Percentiles rank a stretch among this genome's conserved stretches.
phyloP scores from a whole-genome alignment of 2,113 vertebrate genomes.

The Chaenocephalus aceratus region DNA sequence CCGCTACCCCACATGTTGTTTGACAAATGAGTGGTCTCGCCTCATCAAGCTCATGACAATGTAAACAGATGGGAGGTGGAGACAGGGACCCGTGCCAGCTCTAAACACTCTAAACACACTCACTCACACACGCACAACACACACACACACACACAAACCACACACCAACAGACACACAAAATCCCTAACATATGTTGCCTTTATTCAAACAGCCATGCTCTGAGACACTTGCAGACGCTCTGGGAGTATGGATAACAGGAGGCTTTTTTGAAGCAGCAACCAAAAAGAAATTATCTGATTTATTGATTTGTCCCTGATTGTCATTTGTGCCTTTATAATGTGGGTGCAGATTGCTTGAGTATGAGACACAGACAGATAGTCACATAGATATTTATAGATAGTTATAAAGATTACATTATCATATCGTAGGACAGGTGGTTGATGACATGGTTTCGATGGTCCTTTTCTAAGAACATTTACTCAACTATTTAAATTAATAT shows the following conservation, averaged over 20 bases:
- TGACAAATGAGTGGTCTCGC: conserved; percentile 84
- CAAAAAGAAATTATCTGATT: conserved; percentile 50
- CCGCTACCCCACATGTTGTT: conserved; percentile 77
- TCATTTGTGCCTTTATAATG: conserved; percentile 27
- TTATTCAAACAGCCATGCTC: conserved; percentile 58
- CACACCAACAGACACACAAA: conserved; percentile 10
- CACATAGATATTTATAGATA: neutral
- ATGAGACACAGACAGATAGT: neutral
- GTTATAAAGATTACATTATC: neutral
- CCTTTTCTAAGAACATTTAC: neutral
- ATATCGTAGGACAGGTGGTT: too few species aligned
- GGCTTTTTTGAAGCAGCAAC: conserved; percentile 40
- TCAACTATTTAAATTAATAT: neutral
- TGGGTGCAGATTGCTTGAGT: conserved; percentile 6
- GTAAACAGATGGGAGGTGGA: conserved; percentile 84
- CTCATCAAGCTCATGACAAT: conserved; percentile 83
- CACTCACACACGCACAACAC: conserved; percentile 3
- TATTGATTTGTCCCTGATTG: conserved; percentile 47
- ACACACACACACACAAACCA: conserved; percentile 24
- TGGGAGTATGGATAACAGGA: conserved; percentile 45
- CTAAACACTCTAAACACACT: conserved; percentile 32
- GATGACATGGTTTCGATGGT: too few species aligned
- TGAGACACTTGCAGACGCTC: conserved; percentile 49
- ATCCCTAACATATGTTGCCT: conserved; percentile 72
- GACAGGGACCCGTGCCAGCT: conserved; percentile 68